These are phyloP conservation scores for Synergus itoensis DNA, from an alignment of 2,888 invertebrate genomes.

Conservation along the genomic window DNA sequence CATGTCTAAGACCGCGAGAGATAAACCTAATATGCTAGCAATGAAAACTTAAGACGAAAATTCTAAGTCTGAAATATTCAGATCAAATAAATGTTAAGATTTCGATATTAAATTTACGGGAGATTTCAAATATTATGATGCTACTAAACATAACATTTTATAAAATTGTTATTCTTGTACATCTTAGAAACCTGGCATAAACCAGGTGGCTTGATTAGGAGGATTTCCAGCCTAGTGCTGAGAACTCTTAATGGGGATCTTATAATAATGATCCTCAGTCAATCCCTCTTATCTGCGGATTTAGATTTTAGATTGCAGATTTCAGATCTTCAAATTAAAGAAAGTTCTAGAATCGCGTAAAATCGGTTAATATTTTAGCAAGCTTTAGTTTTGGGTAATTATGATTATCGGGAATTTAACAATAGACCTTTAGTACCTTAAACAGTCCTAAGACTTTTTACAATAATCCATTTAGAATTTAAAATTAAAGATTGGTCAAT, in stretches of 20 bases:
- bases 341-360: not conserved
- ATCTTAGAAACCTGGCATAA: no score
- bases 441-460: not conserved
- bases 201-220: no score
- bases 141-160: no score
- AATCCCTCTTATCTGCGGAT: not conserved
- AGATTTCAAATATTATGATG: not conserved
- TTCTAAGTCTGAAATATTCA: not conserved
- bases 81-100: not conserved
- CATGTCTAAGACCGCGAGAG: slow-evolving; percentile 67
- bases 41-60: not conserved
- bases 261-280: not conserved
- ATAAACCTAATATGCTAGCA: slow-evolving; percentile 23
- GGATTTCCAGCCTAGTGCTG: no score
- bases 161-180: no score
- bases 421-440: not conserved
- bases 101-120: not conserved
- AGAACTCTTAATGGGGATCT: not conserved
- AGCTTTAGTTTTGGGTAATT: not conserved
- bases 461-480: not conserved
- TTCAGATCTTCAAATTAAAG: not conserved
- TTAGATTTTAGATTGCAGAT: not conserved
- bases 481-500: not conserved
- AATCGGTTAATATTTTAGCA: not conserved
- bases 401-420: not conserved